Conservation (phyloP, 1,140 invertebrate genomes). For the Ceratoteleas bidentatus region DNA sequence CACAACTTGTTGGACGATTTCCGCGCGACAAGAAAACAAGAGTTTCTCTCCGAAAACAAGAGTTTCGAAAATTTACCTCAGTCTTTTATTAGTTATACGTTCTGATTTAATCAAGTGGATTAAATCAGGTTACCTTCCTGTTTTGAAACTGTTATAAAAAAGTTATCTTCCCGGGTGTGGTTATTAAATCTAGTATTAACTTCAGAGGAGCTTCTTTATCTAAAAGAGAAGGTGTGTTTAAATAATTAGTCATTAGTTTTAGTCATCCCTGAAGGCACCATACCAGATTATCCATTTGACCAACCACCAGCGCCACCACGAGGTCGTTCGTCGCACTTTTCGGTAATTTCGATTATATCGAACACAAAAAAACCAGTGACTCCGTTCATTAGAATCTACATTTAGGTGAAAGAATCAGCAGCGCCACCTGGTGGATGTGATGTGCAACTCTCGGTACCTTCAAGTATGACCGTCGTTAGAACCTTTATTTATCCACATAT, state of each 20-base stretch:
- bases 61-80: constrained; percentile 43
- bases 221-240: constrained; percentile 63
- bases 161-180: neutral
- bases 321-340: no score
- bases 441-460: constrained; percentile 1
- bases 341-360: no score
- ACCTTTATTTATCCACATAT: constrained; percentile 44
- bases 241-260: constrained; percentile 57
- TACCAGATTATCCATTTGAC: neutral
- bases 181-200: constrained; percentile 54
- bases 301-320: neutral
- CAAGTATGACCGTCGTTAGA: constrained; percentile 18
- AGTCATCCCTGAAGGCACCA: constrained; percentile 45
- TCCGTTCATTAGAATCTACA: no score
- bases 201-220: constrained; percentile 59
- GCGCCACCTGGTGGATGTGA: neutral
- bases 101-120: constrained; percentile 30
- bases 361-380: no score
- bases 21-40: no score
- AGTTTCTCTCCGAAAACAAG: constrained; percentile 12
- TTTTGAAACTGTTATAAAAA: constrained; percentile 53
- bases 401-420: no score
- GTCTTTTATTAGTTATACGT: constrained; percentile 32
- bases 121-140: constrained; percentile 54
- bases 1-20: neutral